Base-by-base conservation (phyloP, 2,888 invertebrate genomes). In the Silvanus unidentatus region DNA sequence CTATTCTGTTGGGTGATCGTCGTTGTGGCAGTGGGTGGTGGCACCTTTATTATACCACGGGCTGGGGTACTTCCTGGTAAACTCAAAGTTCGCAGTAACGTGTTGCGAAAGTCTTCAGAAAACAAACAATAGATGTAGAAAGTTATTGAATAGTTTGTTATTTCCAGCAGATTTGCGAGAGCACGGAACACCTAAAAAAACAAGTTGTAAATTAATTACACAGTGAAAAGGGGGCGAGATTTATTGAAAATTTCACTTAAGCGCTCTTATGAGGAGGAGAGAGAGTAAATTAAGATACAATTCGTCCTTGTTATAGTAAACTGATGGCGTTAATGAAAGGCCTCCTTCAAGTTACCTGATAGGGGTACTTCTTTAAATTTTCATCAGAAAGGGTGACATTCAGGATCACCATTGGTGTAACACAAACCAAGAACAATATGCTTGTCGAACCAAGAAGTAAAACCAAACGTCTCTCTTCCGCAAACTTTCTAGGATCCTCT, bases 61-160 rank as follows among this genome's bases (percentile, higher is more conserved):
- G 54, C 51, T 3, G 64, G 64, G 2, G 56, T 50, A n/a, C 57
- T 50, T 73, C 77, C 77, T 1, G 78, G 76, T 73, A 81, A 77
- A 49, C 77, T 75, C 49, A 84, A 68, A n/a, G 82, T 82, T 22
- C 79, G 74, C 52, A 82, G 69, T 50, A 84, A 69, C 1, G 86
- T 86, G 59, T 79, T 81, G 28, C 86, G 78, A 67, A 86, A 87
- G 61, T 86, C 86, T 60, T 85, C 82, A 52, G 85, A 86, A 68
- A 86, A 85, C 47, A 86, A 76, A 65, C 84, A 86, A 71, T 87
- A 87, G 48, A 87, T 83, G 68, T 86, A 84, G 73, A 87, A 87
- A 29, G 86, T 86, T 50, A 85, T 79, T 27, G 86, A 85, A 68
- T 86, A 87, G 69, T 86, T 86, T 54, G 81, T 79, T 39, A 86